Evolutionary conservation across 92 coral and sea anemone species (phyloP), one percentile per base, ranked within the genome.

Genomic region (Blastomussa wellsi): DNA sequence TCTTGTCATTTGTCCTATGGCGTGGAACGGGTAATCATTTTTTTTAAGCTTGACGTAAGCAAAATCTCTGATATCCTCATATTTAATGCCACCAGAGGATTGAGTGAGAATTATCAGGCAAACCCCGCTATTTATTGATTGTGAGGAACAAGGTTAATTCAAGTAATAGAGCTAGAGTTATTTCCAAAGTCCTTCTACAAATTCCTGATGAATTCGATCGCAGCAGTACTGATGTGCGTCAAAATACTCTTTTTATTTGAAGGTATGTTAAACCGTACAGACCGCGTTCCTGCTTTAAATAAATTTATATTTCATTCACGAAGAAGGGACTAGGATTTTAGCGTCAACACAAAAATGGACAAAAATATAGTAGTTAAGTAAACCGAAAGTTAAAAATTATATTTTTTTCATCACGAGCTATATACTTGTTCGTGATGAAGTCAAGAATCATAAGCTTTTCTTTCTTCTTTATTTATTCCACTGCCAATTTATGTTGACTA

Each of bases 231-330:
- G 5, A 36, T 70, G 17, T 70, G 26, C 75, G 26, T 70, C 41
- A 36, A 70, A 37, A 70, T 70, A 36, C 41, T 70, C 26, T 70
- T 29, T 36, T 70, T 70, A 48, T 38, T 70, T 70, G 75, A 70
- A 36, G 29, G 75, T 70, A 35, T 9, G 37, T 67, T 67, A 39
- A 39, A 39, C 49, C 49, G 12, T 44, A 0, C 49, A 3, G 12
- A 57, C 6, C 26, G 12, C 12, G 68, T 26, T 17, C 16, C 33
- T 62, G 16, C 28, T 16, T 10, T 9, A 8, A 16, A 62, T 14
- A 29, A 33, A 62, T 62, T 26, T 26, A 26, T 26, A 7, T 62
- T 28, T 10, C 5, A 62, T 28, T 28, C 28, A 62, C 2, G 33
- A 62, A 62, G 10, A 26, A 26, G 68, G n/a, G 33, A 17, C 32